These are phyloP conservation scores for Helarctos malayanus DNA, from an alignment of 2,797 vertebrate species.

Conservation along the genomic window DNA sequence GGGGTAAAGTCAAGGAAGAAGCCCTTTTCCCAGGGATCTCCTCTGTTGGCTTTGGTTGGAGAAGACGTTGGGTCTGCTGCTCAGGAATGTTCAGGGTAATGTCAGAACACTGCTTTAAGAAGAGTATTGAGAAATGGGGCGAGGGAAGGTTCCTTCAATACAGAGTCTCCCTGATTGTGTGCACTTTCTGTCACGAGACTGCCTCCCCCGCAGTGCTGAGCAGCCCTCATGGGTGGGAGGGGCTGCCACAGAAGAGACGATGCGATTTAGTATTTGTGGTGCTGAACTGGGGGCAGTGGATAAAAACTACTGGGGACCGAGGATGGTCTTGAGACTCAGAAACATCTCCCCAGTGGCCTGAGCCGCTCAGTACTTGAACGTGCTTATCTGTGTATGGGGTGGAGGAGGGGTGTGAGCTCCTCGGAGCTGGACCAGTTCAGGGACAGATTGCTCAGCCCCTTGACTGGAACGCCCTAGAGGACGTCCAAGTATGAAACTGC, in stretches of 20 bases:
- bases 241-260: not conserved
- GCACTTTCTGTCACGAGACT: not conserved
- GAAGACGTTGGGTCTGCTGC: slow-evolving; percentile 35
- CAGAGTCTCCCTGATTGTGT: not conserved
- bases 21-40: not conserved
- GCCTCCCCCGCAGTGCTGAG: not conserved
- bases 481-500: not conserved
- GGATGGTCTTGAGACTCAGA: not conserved
- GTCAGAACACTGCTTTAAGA: slow-evolving; percentile 44
- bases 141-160: slow-evolving; percentile 66
- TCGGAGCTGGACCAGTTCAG: not conserved
- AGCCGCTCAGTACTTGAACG: not conserved
- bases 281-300: not conserved
- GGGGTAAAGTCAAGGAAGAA: slow-evolving; percentile 45
- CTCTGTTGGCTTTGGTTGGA: not conserved
- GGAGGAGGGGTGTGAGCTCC: not conserved
- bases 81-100: slow-evolving; percentile 34
- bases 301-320: not conserved
- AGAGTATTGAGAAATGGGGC: slow-evolving; percentile 65
- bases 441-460: not conserved
- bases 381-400: not conserved
- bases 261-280: not conserved
- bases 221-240: not conserved
- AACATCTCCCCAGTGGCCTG: not conserved
- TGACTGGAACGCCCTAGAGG: not conserved